Conservation (phyloP, 2,888 invertebrate species). For the Apotomis turbidana region DNA sequence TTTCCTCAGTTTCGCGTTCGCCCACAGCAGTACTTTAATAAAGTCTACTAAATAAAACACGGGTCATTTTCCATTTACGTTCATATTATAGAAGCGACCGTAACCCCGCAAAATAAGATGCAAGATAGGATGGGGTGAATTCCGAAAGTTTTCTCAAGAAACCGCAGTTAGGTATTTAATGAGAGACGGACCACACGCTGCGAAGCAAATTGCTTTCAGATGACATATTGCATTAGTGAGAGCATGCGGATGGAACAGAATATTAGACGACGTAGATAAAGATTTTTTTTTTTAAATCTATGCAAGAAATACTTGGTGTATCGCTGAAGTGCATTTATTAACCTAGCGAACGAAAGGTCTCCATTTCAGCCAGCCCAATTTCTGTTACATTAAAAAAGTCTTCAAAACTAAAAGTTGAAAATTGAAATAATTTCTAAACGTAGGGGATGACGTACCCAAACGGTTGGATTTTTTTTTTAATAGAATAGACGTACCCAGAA, state of each 20-base stretch:
- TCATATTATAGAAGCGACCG: not conserved
- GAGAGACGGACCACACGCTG: slow-evolving; percentile 76
- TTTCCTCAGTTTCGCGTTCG: too few relatives aligned
- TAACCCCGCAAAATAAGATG: not conserved
- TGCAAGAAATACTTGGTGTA: too few relatives aligned
- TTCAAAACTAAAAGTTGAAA: too few relatives aligned
- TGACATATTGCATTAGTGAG: slow-evolving; percentile 76
- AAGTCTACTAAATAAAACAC: slow-evolving; percentile 61
- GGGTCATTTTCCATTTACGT: slow-evolving; percentile 54
- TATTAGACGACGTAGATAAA: slow-evolving; percentile 22
- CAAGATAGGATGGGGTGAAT: not conserved
- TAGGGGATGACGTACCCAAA: too few relatives aligned
- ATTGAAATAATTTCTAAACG: too few relatives aligned
- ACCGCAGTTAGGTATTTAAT: slow-evolving; percentile 59
- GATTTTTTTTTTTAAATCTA: not conserved
- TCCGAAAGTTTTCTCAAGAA: slow-evolving; percentile 40
- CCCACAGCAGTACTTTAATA: slow-evolving; percentile 49
- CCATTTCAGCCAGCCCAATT: too few relatives aligned
- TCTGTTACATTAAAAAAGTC: too few relatives aligned
- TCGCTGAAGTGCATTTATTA: too few relatives aligned
- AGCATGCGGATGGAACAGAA: slow-evolving; percentile 44
- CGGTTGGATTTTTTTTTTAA: too few relatives aligned
- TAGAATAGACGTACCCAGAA: too few relatives aligned
- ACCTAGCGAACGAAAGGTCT: too few relatives aligned
- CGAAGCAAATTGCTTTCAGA: slow-evolving; percentile 80